A percentile compares a stretch with the other conserved stretches of the same genome.
Evolutionary conservation across 2,113 vertebrate genomes (phyloP).

Genomic region (Dipodomys stephensi): DNA sequence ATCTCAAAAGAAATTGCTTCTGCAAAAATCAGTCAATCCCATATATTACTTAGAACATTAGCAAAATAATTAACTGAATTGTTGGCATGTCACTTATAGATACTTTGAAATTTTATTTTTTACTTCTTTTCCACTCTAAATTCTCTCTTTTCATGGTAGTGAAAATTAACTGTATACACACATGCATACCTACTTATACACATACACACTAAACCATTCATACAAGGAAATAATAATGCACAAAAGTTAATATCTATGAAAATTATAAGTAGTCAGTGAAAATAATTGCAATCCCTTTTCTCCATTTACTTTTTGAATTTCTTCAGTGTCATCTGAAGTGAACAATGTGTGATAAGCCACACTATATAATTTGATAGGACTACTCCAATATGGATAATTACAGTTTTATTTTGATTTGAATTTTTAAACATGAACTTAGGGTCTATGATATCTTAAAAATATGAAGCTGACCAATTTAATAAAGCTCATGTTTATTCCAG

Average conservation of each 20-base stretch:
- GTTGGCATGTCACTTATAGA: constrained; percentile 38
- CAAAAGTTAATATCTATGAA: not conserved
- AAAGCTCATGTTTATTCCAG: not conserved
- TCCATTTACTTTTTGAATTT: not conserved
- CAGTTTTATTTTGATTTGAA: not conserved
- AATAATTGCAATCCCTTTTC: not conserved
- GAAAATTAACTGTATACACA: not conserved
- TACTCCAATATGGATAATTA: not conserved
- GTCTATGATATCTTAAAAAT: not conserved
- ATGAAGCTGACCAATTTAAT: not conserved
- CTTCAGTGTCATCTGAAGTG: not conserved
- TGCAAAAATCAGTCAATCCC: constrained; percentile 36
- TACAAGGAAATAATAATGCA: not conserved
- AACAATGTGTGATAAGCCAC: not conserved
- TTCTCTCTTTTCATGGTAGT: not conserved
- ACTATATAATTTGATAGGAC: not conserved
- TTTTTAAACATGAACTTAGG: not conserved
- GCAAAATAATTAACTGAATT: constrained; percentile 71
- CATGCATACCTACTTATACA: not conserved
- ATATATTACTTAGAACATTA: constrained; percentile 51
- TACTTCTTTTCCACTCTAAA: constrained; percentile 5
- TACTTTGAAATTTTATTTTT: constrained; percentile 29
- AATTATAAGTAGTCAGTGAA: constrained; percentile 37
- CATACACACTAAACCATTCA: not conserved
- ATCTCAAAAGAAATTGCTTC: constrained; percentile 58